Evolutionary conservation across 2,797 vertebrate species (phyloP).

Genomic region (Sebastolobus altivelis): DNA sequence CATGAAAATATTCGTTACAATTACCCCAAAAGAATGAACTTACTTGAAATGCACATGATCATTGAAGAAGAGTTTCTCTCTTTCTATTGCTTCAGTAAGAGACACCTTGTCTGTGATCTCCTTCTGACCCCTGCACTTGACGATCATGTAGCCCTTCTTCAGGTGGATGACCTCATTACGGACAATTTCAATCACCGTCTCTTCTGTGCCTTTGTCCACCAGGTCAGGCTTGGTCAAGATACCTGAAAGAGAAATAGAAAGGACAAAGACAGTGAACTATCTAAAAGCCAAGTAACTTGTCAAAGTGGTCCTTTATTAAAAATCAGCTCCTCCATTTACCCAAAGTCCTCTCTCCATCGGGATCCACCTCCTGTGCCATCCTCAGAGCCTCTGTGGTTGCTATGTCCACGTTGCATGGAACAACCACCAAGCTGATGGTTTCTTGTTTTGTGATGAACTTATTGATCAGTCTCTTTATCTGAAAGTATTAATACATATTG

Average conservation of each 20-base stretch:
- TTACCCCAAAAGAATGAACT: slow-evolving; percentile 13
- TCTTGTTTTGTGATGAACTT: slow-evolving; percentile 88
- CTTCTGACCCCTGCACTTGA: slow-evolving; percentile 92
- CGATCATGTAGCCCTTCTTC: slow-evolving; percentile 93
- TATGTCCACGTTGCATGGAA: slow-evolving; percentile 93
- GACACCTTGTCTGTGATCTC: slow-evolving; percentile 86
- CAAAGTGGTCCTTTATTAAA: not conserved
- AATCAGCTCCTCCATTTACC: slow-evolving; percentile 76
- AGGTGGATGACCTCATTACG: slow-evolving; percentile 86
- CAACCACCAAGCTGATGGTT: slow-evolving; percentile 92
- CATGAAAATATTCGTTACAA: not conserved
- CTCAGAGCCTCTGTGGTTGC: slow-evolving; percentile 92
- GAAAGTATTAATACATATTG: slow-evolving; percentile 19
- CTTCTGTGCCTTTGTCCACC: slow-evolving; percentile 90
- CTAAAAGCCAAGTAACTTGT: not conserved
- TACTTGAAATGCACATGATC: slow-evolving; percentile 74
- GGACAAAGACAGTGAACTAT: not conserved
- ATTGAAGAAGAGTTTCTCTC: slow-evolving; percentile 88
- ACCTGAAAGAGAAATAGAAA: slow-evolving; percentile 74
- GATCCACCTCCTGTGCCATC: slow-evolving; percentile 92
- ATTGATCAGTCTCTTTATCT: slow-evolving; percentile 89
- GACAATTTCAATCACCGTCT: slow-evolving; percentile 81
- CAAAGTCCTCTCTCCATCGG: slow-evolving; percentile 90
- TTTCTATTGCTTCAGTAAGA: slow-evolving; percentile 82
- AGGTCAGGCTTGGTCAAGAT: slow-evolving; percentile 94